phyloP scores from a whole-genome alignment of 1,140 invertebrate species.

The Drosophila ficusphila region DNA sequence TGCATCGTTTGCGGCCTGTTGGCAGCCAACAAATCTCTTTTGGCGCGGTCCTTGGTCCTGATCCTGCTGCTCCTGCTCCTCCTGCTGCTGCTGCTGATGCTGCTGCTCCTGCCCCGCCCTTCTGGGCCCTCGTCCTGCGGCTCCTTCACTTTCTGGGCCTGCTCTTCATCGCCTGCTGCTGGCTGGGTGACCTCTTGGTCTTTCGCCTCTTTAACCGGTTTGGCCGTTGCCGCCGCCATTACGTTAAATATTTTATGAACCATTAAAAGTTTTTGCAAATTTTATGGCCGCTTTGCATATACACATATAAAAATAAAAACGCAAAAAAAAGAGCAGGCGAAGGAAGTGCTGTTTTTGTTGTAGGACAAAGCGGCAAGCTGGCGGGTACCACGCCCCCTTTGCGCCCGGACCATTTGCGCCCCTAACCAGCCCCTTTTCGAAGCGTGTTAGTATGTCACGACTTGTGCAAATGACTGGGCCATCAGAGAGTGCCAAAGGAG shows the following conservation, averaged over 20 bases:
- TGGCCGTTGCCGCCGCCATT: slow-evolving; percentile 59
- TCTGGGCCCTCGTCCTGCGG: slow-evolving; percentile 22
- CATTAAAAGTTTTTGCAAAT: slow-evolving; percentile 82
- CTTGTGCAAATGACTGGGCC: slow-evolving; percentile 75
- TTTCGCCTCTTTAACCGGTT: slow-evolving; percentile 70
- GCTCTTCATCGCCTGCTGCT: slow-evolving; percentile 17
- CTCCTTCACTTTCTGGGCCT: slow-evolving; percentile 13
- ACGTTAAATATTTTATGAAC: slow-evolving; percentile 83
- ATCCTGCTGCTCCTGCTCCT: not conserved
- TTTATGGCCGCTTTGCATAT: slow-evolving; percentile 81
- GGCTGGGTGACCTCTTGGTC: slow-evolving; percentile 57
- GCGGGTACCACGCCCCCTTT: slow-evolving; percentile 30
- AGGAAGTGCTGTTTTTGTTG: slow-evolving; percentile 6
- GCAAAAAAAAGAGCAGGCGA: slow-evolving; percentile 10
- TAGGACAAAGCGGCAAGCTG: slow-evolving; percentile 45
- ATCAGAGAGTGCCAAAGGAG: slow-evolving; percentile 76
- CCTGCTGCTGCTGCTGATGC: not conserved
- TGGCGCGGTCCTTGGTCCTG: slow-evolving; percentile 23
- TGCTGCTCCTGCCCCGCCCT: not conserved
- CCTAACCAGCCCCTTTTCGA: slow-evolving; percentile 9
- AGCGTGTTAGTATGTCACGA: slow-evolving; percentile 72
- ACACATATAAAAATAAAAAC: slow-evolving; percentile 48
- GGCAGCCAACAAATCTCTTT: slow-evolving; percentile 71
- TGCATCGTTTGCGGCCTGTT: slow-evolving; percentile 72
- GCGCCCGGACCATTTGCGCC: not conserved